Evolutionary conservation across 1,140 invertebrate genomes (phyloP), one percentile per base, ranked within the genome.

Genomic region (Bicyclus anynana): DNA sequence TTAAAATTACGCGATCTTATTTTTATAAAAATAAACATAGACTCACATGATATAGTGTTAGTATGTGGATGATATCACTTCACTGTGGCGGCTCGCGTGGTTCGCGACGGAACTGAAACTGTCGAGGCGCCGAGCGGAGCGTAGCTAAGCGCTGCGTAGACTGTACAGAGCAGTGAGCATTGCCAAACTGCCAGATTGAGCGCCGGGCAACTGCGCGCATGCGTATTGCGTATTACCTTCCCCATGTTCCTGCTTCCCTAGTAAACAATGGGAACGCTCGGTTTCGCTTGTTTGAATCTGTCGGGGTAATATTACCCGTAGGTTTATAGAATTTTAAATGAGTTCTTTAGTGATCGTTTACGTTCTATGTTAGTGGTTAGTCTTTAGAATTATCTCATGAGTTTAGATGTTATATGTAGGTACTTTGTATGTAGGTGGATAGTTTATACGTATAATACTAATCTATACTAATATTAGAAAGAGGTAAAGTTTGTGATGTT

Each of bases 61-160:
- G 58, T n/a, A n/a, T n/a, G n/a, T 69, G 54, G 59, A 69, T 68
- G 71, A 78, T 70, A 78, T 80, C 77, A 78, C 74, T 68, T 62
- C 63, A 42, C 67, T 37, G 69, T 65, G 53, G 61, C 72, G 74
- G 58, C 59, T 52, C 68, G 65, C 67, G 65, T 69, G 53, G 71
- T 29, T 63, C 79, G 73, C 71, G 64, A 73, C 58, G 72, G 62
- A 64, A 74, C 69, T 69, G 54, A 66, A 67, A 78, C 72, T 82
- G 67, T 51, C 68, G 42, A 21, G 17, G 6, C 21, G 42, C 42
- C 42, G 18, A 67, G 20, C 42, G 42, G 69, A 67, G 33, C 10
- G 42, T n/a, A 48, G 35, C 38, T 18, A 53, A 52, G 58, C 46
- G 35, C 49, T 46, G 49, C 35, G 29, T 10, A 7, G 29, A 33